Evolutionary conservation across 2,797 vertebrate genomes (phyloP).

Genomic region (Yasuhikotakia modesta): DNA sequence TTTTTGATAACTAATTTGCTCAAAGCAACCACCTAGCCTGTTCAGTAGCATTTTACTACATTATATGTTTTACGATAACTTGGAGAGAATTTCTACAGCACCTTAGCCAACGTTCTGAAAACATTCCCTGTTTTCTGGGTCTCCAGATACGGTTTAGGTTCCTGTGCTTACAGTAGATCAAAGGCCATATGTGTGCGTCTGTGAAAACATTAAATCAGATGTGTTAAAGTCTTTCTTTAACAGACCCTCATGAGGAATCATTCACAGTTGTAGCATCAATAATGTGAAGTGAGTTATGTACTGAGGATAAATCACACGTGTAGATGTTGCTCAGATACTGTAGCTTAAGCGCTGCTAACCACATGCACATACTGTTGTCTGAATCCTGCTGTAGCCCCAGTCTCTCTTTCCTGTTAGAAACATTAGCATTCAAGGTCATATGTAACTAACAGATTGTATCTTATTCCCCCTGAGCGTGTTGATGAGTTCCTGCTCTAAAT

Average conservation of each 20-base stretch:
- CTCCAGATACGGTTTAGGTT: no score
- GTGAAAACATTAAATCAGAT: neutral
- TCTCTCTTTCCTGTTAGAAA: neutral
- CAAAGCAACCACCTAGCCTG: no score
- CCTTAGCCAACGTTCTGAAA: no score
- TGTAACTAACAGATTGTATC: constrained; percentile 54
- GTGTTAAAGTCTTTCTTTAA: no score
- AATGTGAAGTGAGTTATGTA: neutral
- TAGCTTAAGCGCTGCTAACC: neutral
- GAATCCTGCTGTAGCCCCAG: constrained; percentile 11
- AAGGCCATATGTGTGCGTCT: neutral
- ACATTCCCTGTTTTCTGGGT: no score
- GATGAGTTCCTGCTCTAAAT: constrained; percentile 68
- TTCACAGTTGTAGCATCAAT: neutral
- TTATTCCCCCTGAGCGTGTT: constrained; percentile 42
- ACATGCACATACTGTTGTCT: neutral
- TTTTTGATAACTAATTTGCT: no score
- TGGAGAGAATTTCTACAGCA: no score
- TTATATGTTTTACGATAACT: no score
- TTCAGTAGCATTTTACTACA: no score
- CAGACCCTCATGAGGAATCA: neutral
- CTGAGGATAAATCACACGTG: neutral
- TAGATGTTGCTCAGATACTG: no score
- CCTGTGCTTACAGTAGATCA: no score
- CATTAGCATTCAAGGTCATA: constrained; percentile 49